phyloP scores from a whole-genome alignment of 2,113 vertebrate genomes.

The Isurus oxyrinchus region DNA sequence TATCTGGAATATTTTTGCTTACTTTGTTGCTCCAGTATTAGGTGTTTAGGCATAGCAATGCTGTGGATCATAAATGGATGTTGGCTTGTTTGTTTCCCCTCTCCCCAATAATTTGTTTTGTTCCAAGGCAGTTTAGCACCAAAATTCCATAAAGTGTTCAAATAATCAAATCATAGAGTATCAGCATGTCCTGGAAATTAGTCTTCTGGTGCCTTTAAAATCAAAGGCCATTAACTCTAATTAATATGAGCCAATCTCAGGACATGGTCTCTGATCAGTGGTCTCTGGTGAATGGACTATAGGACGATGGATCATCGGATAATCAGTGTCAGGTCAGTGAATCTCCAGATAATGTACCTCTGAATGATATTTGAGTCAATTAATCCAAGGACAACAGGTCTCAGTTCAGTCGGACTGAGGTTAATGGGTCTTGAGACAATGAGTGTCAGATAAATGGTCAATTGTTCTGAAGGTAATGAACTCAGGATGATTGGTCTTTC shows the following conservation, averaged over 20 bases:
- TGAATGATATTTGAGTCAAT: not conserved
- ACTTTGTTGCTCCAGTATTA: not conserved
- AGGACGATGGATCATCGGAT: no score
- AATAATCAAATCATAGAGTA: not conserved
- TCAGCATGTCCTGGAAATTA: not conserved
- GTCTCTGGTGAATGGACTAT: not conserved
- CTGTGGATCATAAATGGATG: not conserved
- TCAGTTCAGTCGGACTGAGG: not conserved
- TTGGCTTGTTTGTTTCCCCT: not conserved
- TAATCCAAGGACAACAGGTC: not conserved
- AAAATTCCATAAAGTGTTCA: not conserved
- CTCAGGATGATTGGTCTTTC: no score
- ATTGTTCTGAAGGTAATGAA: not conserved
- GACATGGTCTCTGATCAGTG: not conserved
- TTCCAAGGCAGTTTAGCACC: not conserved
- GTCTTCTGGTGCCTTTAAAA: not conserved
- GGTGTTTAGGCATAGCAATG: not conserved
- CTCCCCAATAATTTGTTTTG: not conserved
- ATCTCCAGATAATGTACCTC: not conserved
- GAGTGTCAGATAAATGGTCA: not conserved
- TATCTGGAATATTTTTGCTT: not conserved
- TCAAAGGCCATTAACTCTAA: not conserved
- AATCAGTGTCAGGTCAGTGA: not conserved
- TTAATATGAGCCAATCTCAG: not conserved
- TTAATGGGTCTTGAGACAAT: no score